Percentiles rank a stretch among this genome's conserved stretches.
These are phyloP conservation scores for Resseliella maxima DNA, from an alignment of 2,888 invertebrate genomes.

Conservation along the genomic window DNA sequence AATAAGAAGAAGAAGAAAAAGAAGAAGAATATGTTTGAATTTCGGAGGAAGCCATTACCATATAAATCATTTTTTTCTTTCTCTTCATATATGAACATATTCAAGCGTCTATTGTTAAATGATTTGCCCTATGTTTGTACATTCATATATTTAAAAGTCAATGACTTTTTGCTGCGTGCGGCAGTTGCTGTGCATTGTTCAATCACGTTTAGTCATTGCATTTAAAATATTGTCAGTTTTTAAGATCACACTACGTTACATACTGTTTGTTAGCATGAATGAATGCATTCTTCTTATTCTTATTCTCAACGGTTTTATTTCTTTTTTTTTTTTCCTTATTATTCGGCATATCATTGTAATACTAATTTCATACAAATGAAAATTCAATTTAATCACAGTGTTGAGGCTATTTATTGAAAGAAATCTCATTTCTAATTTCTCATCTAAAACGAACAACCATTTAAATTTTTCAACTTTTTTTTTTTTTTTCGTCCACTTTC, in stretches of 20 bases:
- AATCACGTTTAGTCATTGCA: slow-evolving; percentile 34
- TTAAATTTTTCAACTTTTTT: no score
- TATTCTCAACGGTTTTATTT: not conserved
- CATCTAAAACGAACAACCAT: not conserved
- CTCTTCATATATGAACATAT: no score
- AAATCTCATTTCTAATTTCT: not conserved
- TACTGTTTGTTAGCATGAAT: not conserved
- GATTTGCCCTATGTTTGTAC: not conserved
- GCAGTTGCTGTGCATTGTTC: not conserved
- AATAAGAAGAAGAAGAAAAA: no score
- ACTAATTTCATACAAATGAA: not conserved
- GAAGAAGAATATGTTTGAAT: not conserved
- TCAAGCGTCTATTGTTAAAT: not conserved
- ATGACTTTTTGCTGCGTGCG: no score
- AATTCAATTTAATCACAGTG: not conserved
- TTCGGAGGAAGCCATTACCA: not conserved
- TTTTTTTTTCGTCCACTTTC: no score
- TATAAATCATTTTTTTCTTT: slow-evolving; percentile 21
- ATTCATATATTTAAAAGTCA: not conserved
- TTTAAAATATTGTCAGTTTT: not conserved
- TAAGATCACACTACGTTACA: not conserved
- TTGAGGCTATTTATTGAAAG: not conserved
- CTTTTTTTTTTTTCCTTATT: not conserved
- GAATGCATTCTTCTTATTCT: not conserved
- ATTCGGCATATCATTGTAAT: not conserved